A percentile compares a stretch with the other conserved stretches of the same genome.
phyloP scores from a whole-genome alignment of 2,797 vertebrate genomes.

The Eleutherodactylus coqui region DNA sequence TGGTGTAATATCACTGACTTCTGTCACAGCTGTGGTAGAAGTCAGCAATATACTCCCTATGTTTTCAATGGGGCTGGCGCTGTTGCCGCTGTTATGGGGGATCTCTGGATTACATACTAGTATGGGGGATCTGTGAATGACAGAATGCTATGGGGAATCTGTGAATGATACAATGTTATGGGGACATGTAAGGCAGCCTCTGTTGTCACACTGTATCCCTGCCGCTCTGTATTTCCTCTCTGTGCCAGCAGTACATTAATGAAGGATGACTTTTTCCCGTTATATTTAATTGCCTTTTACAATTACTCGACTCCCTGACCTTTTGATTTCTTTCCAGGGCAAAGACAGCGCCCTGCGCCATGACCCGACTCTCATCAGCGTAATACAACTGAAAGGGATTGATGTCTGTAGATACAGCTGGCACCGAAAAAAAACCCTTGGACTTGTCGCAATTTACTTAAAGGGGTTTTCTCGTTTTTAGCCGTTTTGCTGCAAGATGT shows the following conservation, averaged over 20 bases:
- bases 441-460: not conserved
- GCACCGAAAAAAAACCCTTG: not conserved
- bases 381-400: not conserved
- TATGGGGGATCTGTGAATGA: not conserved
- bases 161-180: not conserved
- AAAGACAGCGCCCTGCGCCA: not conserved
- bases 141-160: not conserved
- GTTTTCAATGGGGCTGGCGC: no score
- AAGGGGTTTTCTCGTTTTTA: no score
- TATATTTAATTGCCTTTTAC: not conserved
- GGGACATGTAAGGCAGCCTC: not conserved
- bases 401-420: no score
- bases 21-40: no score
- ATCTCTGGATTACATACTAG: not conserved
- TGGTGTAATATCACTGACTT: no score
- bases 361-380: not conserved
- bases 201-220: not conserved
- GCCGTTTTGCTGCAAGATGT: no score
- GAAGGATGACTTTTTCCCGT: not conserved
- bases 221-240: not conserved
- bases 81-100: not conserved
- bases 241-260: not conserved
- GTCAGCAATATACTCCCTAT: no score
- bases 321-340: slow-evolving; percentile 8
- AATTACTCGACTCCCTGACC: not conserved